These are phyloP conservation scores for Polymixis lichenea DNA, from an alignment of 2,888 invertebrate genomes.

Conservation along the genomic window DNA sequence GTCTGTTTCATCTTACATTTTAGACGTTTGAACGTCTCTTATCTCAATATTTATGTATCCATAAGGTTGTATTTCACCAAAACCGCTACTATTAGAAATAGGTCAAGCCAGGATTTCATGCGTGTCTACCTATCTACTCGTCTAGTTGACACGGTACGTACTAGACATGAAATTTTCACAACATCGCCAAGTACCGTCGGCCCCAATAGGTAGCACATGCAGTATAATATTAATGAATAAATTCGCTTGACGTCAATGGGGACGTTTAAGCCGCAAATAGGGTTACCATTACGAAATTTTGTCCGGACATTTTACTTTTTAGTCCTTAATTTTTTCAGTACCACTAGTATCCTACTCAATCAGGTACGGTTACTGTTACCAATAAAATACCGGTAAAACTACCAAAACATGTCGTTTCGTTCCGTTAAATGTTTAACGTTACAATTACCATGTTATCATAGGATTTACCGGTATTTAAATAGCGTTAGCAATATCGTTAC, in stretches of 20 bases:
- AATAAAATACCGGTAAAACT: too few species aligned
- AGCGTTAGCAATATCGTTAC: too few species aligned
- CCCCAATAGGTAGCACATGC: conserved; percentile 7
- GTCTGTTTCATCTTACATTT: too few species aligned
- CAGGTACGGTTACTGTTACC: too few species aligned
- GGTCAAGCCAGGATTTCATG: neutral
- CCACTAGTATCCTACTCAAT: too few species aligned
- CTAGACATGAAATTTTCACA: conserved; percentile 1
- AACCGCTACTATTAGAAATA: neutral
- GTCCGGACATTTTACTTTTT: neutral
- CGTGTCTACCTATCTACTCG: too few species aligned
- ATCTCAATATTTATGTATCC: neutral
- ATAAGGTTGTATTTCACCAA: neutral
- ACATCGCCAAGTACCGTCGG: neutral
- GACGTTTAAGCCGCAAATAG: conserved; percentile 28
- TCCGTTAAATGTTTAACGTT: too few species aligned
- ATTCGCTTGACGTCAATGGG: conserved; percentile 42
- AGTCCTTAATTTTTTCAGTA: too few species aligned
- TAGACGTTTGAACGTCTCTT: neutral
- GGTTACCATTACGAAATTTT: neutral
- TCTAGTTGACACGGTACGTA: neutral
- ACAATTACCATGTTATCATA: too few species aligned
- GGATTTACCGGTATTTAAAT: too few species aligned
- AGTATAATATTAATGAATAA: conserved; percentile 16
- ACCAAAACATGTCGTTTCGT: too few species aligned